Conservation (phyloP, 2,888 invertebrate genomes). For the Cloeon dipterum region DNA sequence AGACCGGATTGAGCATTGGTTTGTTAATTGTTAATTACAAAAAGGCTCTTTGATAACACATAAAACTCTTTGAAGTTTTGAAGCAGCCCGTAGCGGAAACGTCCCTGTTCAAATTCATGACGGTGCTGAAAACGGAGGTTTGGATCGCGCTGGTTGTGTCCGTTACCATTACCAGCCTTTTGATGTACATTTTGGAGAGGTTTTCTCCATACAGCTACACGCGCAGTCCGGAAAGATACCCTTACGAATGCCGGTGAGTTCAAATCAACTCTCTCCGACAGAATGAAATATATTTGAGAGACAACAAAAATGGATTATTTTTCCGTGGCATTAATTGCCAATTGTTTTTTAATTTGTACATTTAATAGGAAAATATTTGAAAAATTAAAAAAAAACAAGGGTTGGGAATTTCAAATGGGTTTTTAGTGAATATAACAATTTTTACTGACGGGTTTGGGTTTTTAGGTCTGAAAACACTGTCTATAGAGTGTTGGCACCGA, state of each 20-base stretch:
- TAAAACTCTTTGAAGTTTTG: conserved; percentile 32
- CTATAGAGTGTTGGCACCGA: too few species aligned
- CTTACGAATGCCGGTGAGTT: conserved; percentile 49
- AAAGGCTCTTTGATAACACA: neutral
- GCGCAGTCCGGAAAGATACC: conserved; percentile 58
- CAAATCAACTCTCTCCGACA: too few species aligned
- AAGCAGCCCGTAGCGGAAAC: conserved; percentile 59
- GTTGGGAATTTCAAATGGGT: too few species aligned
- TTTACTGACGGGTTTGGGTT: too few species aligned
- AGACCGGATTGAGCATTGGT: conserved; percentile 79
- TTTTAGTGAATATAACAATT: too few species aligned
- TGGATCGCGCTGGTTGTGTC: conserved; percentile 77
- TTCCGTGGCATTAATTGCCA: too few species aligned
- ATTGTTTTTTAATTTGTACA: too few species aligned
- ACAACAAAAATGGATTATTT: too few species aligned
- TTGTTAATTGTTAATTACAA: conserved; percentile 8
- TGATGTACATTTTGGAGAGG: conserved; percentile 74
- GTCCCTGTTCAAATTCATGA: conserved; percentile 83
- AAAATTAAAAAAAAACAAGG: too few species aligned
- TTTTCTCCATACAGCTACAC: conserved; percentile 74
- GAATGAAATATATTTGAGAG: too few species aligned
- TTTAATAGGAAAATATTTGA: too few species aligned
- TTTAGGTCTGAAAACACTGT: too few species aligned
- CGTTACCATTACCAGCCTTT: conserved; percentile 54
- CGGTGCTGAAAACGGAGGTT: conserved; percentile 64